Evolutionary conservation across 2,888 invertebrate genomes (phyloP).

Genomic region (Sarcophaga caerulescens): DNA sequence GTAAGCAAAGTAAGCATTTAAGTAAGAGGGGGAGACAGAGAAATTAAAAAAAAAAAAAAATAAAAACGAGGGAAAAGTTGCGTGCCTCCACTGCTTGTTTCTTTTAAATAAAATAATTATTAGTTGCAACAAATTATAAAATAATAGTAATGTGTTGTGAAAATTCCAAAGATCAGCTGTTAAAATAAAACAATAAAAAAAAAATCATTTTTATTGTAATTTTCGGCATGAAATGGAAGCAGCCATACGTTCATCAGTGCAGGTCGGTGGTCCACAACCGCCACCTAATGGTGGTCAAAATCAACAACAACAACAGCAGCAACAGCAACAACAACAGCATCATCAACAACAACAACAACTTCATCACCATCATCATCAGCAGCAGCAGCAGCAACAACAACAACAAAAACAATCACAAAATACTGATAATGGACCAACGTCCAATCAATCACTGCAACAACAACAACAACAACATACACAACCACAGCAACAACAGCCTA

Average conservation of each 20-base stretch:
- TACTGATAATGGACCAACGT: conserved; percentile 70
- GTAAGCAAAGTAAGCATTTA: too few species aligned
- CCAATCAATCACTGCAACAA: conserved; percentile 71
- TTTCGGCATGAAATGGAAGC: conserved; percentile 82
- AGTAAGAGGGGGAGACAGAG: too few species aligned
- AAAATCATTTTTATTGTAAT: conserved; percentile 56
- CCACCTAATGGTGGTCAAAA: conserved; percentile 78
- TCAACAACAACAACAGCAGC: conserved; percentile 74
- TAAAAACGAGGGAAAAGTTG: too few species aligned
- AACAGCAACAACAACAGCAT: conserved; percentile 72
- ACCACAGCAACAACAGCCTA: conserved; percentile 74
- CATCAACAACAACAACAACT: conserved; percentile 67
- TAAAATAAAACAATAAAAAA: conserved; percentile 47
- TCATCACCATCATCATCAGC: conserved; percentile 65
- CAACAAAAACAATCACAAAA: conserved; percentile 68
- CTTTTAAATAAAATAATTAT: too few species aligned
- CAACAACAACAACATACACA: conserved; percentile 68
- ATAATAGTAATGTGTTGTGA: background rate
- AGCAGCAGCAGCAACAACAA: conserved; percentile 67
- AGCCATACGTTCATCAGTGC: conserved; percentile 82
- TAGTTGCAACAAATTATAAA: too few species aligned
- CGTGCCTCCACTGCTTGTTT: too few species aligned
- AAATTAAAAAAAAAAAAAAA: too few species aligned
- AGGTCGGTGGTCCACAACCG: conserved; percentile 82
- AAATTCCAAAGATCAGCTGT: conserved; percentile 41